Percentiles rank a stretch among this genome's conserved stretches.
These are phyloP conservation scores for Hemicordylus capensis DNA, from an alignment of 2,113 vertebrate genomes.

Conservation along the genomic window DNA sequence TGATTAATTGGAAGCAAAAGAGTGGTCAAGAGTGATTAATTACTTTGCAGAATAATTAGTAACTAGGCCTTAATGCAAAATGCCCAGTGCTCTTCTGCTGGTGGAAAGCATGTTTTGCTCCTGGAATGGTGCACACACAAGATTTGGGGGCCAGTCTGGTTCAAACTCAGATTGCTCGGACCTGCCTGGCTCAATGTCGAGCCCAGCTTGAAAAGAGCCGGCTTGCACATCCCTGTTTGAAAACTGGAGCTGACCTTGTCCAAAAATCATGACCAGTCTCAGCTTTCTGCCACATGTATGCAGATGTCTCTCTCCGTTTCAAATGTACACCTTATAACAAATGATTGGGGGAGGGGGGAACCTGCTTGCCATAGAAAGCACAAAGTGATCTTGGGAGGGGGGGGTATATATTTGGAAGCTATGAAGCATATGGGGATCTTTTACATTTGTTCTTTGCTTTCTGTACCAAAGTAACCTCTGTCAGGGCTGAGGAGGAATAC, in stretches of 20 bases:
- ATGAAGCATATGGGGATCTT: background rate
- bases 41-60: background rate
- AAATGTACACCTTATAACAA: background rate
- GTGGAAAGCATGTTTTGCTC: too few species aligned
- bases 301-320: background rate
- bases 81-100: too few species aligned
- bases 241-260: too few species aligned
- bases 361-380: background rate
- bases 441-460: background rate
- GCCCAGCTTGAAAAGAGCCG: too few species aligned
- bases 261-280: background rate
- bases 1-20: constrained; percentile 3
- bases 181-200: too few species aligned
- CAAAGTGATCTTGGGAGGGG: background rate
- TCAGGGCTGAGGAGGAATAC: constrained; percentile 18
- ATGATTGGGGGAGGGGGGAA: background rate
- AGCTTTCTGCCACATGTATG: background rate
- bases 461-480: background rate
- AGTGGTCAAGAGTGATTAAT: background rate
- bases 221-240: too few species aligned
- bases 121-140: too few species aligned
- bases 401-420: background rate
- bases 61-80: background rate
- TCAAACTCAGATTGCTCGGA: too few species aligned
- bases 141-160: too few species aligned